Base-by-base conservation (phyloP, 2,888 invertebrate genomes). In the Polydrusus tereticollis region DNA sequence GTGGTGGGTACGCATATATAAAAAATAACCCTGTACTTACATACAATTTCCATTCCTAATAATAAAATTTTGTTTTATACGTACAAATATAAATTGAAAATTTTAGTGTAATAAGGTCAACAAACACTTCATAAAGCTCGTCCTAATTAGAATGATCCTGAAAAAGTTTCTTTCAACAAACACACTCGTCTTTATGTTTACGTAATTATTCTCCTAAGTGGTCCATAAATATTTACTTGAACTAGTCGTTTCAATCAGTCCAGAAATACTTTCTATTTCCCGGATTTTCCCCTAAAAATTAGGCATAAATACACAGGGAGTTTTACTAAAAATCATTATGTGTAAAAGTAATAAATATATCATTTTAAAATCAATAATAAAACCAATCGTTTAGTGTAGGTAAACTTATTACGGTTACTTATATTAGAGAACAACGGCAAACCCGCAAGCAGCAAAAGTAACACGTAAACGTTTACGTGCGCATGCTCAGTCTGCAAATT, bases 141-240 rank as follows among this genome's bases (percentile, higher is more conserved):
- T 16, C 29, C 52, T 55, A 55, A 55, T 55, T 55, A 29, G 52
- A 55, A 29, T 18, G 29, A 33, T 55, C 29, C 52, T 29, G 29
- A 55, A 55, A 29, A 55, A 55, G 52, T 55, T 55, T 29, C 52
- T 55, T 55, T 55, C 52, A 55, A 55, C 52, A 55, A 55, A 55
- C 29, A 55, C 52, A 52, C 52, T 55, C 29, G 52, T 26, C 52
- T 26, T 55, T n/a, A 16, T 55, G 16, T 55, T 55, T 55, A 55
- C 52, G 52, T 55, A 55, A 50, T 55, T 55, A 55, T 29, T 55
- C 29, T 55, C 52, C 16, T 55, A 55, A 55, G 52, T 55, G 52
- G 52, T 29, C 29, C 52, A 55, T 55, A 55, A 55, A 55, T 55
- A 55, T 55, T 55, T 55, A 55, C 29, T 55, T 55, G 7, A 55